Evolutionary conservation across 2,888 invertebrate genomes (phyloP), one percentile per base, ranked within the genome.

Genomic region (Thereva unica): DNA sequence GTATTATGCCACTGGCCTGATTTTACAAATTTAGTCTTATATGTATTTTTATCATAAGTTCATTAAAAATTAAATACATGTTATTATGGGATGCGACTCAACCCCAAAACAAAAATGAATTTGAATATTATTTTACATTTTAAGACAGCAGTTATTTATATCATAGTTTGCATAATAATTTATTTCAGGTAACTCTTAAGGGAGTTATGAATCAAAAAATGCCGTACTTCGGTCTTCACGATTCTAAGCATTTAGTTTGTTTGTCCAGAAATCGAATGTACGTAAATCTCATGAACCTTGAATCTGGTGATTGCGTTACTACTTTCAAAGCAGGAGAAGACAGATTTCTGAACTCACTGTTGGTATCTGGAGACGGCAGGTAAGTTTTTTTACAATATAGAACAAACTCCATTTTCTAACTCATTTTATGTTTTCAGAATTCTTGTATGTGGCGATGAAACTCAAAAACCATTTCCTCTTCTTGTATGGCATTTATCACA

Each of bases 141-240:
- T n/a, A n/a, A n/a, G n/a, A n/a, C n/a, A n/a, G n/a, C n/a, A n/a
- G n/a, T n/a, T n/a, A n/a, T n/a, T n/a, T n/a, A n/a, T n/a, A n/a
- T n/a, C n/a, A n/a, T n/a, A n/a, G n/a, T n/a, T n/a, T n/a, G n/a
- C n/a, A n/a, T n/a, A n/a, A n/a, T n/a, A n/a, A n/a, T 34, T 4
- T 40, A 9, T 55, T 55, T 77, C 75, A 90, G 74, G 88, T 89
- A 8, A 88, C 91, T 47, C 80, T 93, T 53, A 90, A 92, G 76
- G 92, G 92, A 42, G 91, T 94, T 38, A 93, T 94, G 92, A 94
- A 94, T 83, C 93, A 94, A 79, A 93, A 92, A 80, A 92, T 93
- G 93, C 93, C 94, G 67, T 93, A 87, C 79, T 95, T 90, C 80
- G 93, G 92, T 0, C 84, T 93, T 7, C 92, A 93, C 78, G 91